phyloP scores from a whole-genome alignment of 2,888 invertebrate species.

The Cryptophagus acutangulus region DNA sequence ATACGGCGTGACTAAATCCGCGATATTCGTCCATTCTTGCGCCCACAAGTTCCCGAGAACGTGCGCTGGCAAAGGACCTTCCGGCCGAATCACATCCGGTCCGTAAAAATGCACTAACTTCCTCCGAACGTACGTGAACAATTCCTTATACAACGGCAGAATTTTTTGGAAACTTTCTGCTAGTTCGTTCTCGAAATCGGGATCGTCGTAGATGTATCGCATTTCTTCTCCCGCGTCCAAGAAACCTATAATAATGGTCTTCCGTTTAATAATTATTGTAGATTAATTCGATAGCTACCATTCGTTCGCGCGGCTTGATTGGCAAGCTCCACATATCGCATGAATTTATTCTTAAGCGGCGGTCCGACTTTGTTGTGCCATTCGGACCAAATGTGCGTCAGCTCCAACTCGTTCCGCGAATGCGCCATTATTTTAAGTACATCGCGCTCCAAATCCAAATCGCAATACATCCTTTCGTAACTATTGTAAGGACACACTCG shows the following conservation, averaged over 20 bases:
- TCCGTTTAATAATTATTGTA: conserved; percentile 2
- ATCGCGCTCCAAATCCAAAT: conserved; percentile 60
- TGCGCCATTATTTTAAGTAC: conserved; percentile 61
- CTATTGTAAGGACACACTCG: conserved; percentile 65
- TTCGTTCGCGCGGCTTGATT: conserved; percentile 73
- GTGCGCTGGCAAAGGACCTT: conserved; percentile 82
- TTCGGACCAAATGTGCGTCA: conserved; percentile 72
- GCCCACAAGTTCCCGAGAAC: conserved; percentile 82
- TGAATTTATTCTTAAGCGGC: conserved; percentile 67
- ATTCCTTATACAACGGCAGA: conserved; percentile 71
- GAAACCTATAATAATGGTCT: conserved; percentile 61
- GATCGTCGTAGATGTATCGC: conserved; percentile 68
- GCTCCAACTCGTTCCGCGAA: conserved; percentile 69
- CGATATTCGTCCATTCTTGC: conserved; percentile 74
- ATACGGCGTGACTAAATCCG: conserved; percentile 71
- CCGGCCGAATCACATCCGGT: conserved; percentile 49
- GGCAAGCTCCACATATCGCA: conserved; percentile 71
- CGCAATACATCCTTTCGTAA: conserved; percentile 53
- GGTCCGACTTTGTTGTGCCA: conserved; percentile 79
- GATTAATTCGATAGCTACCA: conserved; percentile 56
- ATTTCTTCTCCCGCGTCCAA: conserved; percentile 77
- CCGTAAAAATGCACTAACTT: conserved; percentile 53
- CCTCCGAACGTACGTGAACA: conserved; percentile 76
- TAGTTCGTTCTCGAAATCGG: conserved; percentile 57
- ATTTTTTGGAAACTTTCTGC: conserved; percentile 59